A percentile compares a stretch with the other conserved stretches of the same genome.
Conservation (phyloP, 30 jellyfish, hydroid and myxozoan genomes). For the Aurelia sp. region DNA sequence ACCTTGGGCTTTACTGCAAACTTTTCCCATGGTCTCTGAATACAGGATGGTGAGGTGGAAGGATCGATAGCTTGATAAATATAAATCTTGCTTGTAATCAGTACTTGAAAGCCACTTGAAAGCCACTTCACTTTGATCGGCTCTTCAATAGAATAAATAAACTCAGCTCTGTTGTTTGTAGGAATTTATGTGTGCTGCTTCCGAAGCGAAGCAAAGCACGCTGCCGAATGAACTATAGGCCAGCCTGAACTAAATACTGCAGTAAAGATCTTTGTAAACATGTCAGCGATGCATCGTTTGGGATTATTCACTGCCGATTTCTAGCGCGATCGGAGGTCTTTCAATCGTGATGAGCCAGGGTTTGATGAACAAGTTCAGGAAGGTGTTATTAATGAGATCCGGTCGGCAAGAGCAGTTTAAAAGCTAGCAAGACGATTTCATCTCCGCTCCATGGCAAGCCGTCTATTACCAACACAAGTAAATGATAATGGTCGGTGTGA, state of each 20-base stretch:
- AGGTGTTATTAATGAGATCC: conserved; percentile 58
- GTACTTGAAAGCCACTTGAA: conserved; percentile 21
- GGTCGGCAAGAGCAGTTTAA: conserved; percentile 57
- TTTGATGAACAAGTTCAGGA: conserved; percentile 40
- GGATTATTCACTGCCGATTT: too few relatives aligned
- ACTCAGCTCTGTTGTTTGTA: conserved; percentile 57
- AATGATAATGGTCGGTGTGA: conserved; percentile 65
- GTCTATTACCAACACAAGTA: conserved; percentile 38
- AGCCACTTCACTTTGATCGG: conserved; percentile 29
- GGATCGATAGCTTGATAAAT: neutral
- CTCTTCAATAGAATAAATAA: conserved; percentile 52
- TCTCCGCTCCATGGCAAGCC: conserved; percentile 66
- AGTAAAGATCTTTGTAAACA: too few relatives aligned
- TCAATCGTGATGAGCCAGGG: conserved; percentile 47
- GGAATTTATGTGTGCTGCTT: conserved; percentile 41
- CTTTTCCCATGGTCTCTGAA: conserved; percentile 51
- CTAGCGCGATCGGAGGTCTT: neutral
- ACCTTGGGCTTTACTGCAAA: conserved; percentile 73
- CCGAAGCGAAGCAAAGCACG: conserved; percentile 29
- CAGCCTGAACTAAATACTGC: neutral
- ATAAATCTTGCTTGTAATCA: neutral
- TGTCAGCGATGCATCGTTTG: too few relatives aligned
- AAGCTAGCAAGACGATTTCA: conserved; percentile 49
- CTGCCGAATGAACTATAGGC: conserved; percentile 27
- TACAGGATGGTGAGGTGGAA: neutral